These are phyloP conservation scores for Thaumetopoea pityocampa DNA, from an alignment of 1,140 invertebrate species.

Conservation along the genomic window DNA sequence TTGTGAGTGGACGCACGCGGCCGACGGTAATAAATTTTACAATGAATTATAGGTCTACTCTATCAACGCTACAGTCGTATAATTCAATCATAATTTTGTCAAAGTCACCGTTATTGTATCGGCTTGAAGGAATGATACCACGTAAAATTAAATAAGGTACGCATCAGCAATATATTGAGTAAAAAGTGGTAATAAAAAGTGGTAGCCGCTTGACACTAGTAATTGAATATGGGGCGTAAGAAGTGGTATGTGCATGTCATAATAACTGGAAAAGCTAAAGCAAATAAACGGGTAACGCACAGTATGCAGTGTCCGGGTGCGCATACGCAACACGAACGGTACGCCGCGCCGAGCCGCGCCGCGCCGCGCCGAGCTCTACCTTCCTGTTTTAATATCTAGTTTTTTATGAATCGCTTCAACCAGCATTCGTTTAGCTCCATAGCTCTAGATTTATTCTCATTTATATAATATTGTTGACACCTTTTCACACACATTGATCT, in stretches of 20 bases:
- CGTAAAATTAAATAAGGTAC: conserved; percentile 9
- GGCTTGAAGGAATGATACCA: conserved; percentile 1
- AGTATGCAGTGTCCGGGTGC: conserved; percentile 55
- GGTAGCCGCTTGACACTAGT: conserved; percentile 24
- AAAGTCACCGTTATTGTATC: conserved; percentile 15
- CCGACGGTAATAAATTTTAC: conserved; percentile 62
- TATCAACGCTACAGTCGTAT: conserved; percentile 45
- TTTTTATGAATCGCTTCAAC: conserved; percentile 49
- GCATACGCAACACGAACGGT: conserved; percentile 49
- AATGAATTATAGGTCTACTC: conserved; percentile 62
- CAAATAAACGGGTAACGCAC: conserved; percentile 36
- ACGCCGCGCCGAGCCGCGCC: conserved; percentile 23
- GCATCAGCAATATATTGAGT: conserved; percentile 9
- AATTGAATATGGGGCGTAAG: conserved; percentile 33
- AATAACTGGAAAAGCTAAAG: conserved; percentile 48
- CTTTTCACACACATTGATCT: too few relatives aligned
- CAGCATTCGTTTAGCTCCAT: conserved; percentile 31
- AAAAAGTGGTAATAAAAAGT: background rate
- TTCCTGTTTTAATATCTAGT: conserved; percentile 60
- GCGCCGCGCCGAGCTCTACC: conserved; percentile 28
- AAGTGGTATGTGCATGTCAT: conserved; percentile 37
- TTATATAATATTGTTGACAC: too few relatives aligned
- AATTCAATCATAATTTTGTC: conserved; percentile 59
- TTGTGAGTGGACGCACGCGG: conserved; percentile 51
- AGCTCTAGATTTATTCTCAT: too few relatives aligned